Evolutionary conservation across 2,797 vertebrate species (phyloP).

Genomic region (Margarornis squamiger): DNA sequence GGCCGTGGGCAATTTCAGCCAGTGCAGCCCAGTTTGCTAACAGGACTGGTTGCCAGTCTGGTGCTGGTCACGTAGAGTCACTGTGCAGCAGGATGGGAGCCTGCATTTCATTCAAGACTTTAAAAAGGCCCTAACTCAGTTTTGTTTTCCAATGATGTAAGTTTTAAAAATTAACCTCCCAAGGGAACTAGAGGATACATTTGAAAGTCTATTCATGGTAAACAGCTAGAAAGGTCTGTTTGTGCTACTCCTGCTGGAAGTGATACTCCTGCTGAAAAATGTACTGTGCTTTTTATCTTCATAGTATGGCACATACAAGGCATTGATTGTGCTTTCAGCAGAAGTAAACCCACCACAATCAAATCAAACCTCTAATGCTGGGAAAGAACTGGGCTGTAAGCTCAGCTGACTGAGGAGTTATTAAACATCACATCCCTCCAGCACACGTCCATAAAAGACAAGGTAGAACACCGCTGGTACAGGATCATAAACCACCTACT

Average conservation of each 20-base stretch:
- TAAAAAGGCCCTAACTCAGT: neutral
- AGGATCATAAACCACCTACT: neutral
- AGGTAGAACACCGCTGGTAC: neutral
- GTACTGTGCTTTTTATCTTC: neutral
- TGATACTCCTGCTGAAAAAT: conserved; percentile 11
- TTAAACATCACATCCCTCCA: neutral
- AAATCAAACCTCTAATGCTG: neutral
- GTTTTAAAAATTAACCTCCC: conserved; percentile 45
- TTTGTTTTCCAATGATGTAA: neutral
- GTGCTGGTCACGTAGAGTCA: neutral
- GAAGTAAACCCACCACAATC: neutral
- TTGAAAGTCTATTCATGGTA: neutral
- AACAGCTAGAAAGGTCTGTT: conserved; percentile 19
- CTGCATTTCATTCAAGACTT: neutral
- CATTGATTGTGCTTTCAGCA: conserved; percentile 24
- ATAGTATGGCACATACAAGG: neutral
- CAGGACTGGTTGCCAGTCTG: neutral
- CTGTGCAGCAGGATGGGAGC: neutral
- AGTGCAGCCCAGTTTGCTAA: neutral
- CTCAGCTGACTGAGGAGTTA: neutral
- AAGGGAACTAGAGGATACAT: neutral
- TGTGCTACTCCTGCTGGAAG: conserved; percentile 10
- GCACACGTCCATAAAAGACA: neutral
- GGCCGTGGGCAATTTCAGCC: neutral
- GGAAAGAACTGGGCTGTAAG: neutral